These are phyloP conservation scores for Pampusana beccarii DNA, from an alignment of 2,113 vertebrate species.

Conservation along the genomic window DNA sequence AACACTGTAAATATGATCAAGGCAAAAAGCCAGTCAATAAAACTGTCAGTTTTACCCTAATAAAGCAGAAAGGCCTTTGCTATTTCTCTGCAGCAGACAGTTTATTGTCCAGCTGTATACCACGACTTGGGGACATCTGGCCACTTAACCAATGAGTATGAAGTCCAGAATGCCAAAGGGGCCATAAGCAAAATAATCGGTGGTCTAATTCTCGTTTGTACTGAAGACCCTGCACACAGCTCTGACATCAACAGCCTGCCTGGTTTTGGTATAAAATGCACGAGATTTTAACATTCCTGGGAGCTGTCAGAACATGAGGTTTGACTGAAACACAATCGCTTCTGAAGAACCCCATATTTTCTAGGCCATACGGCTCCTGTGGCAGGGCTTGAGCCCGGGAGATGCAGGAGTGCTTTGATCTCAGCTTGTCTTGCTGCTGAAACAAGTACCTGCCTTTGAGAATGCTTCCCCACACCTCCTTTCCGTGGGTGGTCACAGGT, in stretches of 20 bases:
- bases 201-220: neutral
- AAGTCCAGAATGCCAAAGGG: neutral
- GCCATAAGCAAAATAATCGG: neutral
- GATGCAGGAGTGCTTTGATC: neutral
- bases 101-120: slow-evolving; percentile 42
- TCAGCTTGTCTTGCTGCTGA: neutral
- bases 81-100: neutral
- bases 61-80: slow-evolving; percentile 6
- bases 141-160: neutral
- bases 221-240: neutral
- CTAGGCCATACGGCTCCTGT: neutral
- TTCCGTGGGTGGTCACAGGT: neutral
- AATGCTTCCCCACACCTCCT: neutral
- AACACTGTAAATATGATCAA: slow-evolving; percentile 9
- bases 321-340: neutral
- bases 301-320: neutral
- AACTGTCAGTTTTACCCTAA: neutral
- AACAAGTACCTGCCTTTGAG: neutral
- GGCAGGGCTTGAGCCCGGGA: neutral
- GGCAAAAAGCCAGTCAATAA: slow-evolving; percentile 50
- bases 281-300: neutral
- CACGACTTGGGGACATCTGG: slow-evolving; percentile 32
- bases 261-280: neutral
- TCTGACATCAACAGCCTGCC: neutral
- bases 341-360: neutral